A percentile compares a stretch with the other conserved stretches of the same genome.
Conservation (phyloP, 2,888 invertebrate genomes). For the Drosophila putrida region DNA sequence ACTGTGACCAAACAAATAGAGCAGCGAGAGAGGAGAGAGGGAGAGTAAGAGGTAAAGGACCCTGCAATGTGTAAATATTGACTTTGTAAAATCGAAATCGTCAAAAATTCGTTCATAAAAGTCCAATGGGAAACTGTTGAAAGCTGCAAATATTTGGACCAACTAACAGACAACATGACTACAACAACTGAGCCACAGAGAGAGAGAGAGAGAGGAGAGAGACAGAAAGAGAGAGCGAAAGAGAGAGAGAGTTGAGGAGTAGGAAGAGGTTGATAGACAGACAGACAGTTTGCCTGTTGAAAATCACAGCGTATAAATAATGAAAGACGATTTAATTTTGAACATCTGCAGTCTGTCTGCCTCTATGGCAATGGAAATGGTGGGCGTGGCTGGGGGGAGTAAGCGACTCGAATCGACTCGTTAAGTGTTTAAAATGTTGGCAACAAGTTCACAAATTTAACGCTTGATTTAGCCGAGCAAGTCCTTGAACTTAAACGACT, state of each 20-base stretch:
- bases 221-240: background rate
- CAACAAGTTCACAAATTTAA: slow-evolving; percentile 60
- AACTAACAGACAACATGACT: slow-evolving; percentile 62
- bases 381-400: background rate
- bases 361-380: background rate
- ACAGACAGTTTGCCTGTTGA: slow-evolving; percentile 37
- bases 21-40: background rate
- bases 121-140: slow-evolving; percentile 62
- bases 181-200: background rate
- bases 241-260: background rate
- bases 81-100: slow-evolving; percentile 79
- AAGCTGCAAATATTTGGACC: slow-evolving; percentile 70
- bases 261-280: background rate
- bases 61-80: slow-evolving; percentile 72
- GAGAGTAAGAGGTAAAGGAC: background rate
- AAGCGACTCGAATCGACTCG: slow-evolving; percentile 28
- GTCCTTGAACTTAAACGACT: slow-evolving; percentile 9
- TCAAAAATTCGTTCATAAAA: slow-evolving; percentile 78
- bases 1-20: slow-evolving; percentile 39
- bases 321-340: slow-evolving; percentile 76
- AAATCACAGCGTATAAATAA: slow-evolving; percentile 77
- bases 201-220: background rate
- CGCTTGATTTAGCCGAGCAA: slow-evolving; percentile 46
- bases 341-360: slow-evolving; percentile 57
- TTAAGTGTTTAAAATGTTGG: slow-evolving; percentile 26